These are phyloP conservation scores for Trematomus bernacchii DNA, from an alignment of 2,797 vertebrate genomes.

Conservation along the genomic window DNA sequence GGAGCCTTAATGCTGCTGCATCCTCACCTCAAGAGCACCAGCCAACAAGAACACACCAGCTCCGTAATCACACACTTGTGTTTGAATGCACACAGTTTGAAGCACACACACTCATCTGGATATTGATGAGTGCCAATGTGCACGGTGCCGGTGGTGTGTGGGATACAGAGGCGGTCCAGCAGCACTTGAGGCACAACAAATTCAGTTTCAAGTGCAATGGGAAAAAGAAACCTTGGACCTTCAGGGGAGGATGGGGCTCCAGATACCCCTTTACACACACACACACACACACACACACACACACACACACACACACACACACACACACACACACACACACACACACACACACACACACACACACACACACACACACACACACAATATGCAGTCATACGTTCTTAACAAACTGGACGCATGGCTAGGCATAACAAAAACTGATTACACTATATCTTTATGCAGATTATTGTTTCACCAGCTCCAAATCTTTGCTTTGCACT, in stretches of 20 bases:
- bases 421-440: slow-evolving; percentile 31
- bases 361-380: not conserved
- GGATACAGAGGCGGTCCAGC: slow-evolving; percentile 32
- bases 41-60: not conserved
- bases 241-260: slow-evolving; percentile 22
- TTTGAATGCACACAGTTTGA: not conserved
- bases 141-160: slow-evolving; percentile 1
- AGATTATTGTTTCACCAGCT: slow-evolving; percentile 6
- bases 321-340: too few relatives aligned
- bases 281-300: not conserved
- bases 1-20: not conserved
- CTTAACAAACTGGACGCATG: slow-evolving; percentile 23
- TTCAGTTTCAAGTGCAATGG: slow-evolving; percentile 59
- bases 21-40: slow-evolving; percentile 26
- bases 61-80: not conserved
- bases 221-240: slow-evolving; percentile 48
- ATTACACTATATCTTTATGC: slow-evolving; percentile 35
- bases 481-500: slow-evolving; percentile 4
- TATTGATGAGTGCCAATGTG: slow-evolving; percentile 26
- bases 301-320: too few relatives aligned
- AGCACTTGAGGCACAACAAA: slow-evolving; percentile 56
- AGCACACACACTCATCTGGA: not conserved
- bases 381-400: not conserved
- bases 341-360: too few relatives aligned
- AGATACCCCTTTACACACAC: slow-evolving; percentile 10